Percentiles rank a stretch among this genome's conserved stretches.
Conservation (phyloP, 2,888 invertebrate species). For the Tetranychus piercei region DNA sequence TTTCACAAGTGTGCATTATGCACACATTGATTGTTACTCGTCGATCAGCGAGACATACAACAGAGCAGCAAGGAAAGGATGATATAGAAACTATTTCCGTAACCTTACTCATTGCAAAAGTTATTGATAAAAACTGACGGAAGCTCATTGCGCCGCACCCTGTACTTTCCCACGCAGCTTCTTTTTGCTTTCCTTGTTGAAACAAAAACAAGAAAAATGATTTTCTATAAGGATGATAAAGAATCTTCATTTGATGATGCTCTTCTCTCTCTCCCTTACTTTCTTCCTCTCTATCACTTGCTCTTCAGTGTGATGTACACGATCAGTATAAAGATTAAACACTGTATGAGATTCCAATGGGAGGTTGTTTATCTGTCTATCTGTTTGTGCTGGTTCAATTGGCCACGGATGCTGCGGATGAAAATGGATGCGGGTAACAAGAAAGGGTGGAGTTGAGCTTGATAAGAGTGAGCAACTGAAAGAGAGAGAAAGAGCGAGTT, state of each 20-base stretch:
- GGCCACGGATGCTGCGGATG: neutral
- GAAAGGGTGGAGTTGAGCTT: neutral
- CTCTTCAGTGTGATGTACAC: neutral
- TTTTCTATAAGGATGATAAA: too few species aligned
- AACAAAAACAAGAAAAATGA: too few species aligned
- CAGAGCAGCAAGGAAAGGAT: too few species aligned
- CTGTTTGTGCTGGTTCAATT: constrained; percentile 1
- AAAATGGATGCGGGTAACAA: constrained; percentile 1
- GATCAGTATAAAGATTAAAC: neutral
- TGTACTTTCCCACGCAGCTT: too few species aligned
- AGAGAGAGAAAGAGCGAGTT: neutral
- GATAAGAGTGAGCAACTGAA: neutral
- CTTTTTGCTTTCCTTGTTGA: too few species aligned
- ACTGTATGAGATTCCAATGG: neutral
- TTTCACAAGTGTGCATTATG: too few species aligned
- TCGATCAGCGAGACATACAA: too few species aligned
- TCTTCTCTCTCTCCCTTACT: neutral
- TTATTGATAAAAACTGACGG: too few species aligned
- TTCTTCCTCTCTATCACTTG: neutral
- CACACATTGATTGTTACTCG: too few species aligned
- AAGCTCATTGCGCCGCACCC: too few species aligned
- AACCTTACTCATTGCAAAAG: too few species aligned
- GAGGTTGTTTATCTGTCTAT: neutral
- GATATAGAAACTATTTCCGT: too few species aligned
- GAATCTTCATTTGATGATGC: neutral